Base-by-base conservation (phyloP, 2,888 invertebrate species). In the Drosophila prostipennis region DNA sequence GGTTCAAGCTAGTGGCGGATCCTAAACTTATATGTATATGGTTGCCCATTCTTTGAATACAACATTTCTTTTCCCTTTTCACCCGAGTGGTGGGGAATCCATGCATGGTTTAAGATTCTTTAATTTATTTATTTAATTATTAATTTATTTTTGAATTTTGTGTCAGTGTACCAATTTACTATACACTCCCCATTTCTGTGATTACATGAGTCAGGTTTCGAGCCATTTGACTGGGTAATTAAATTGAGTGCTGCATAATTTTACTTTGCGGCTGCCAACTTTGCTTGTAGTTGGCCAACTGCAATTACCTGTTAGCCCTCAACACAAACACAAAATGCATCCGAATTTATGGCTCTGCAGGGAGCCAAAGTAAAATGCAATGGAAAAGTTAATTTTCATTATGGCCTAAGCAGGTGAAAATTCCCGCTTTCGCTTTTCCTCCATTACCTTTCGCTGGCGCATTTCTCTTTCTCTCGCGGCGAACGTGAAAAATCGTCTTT, bases 341-440 rank as follows among this genome's bases (percentile, higher is more conserved):
- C 78, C 56, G 69, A 77, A 82, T 82, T 85, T 82, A 82, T 85
- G 82, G 69, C 29, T 77, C 75, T 70, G 75, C 71, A 55, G 46
- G 61, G 29, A 45, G 53, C 16, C 34, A 40, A 52, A 29, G 51
- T 40, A 64, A 75, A 80, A 57, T 73, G 74, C 74, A 79, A 78
- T 70, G 78, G 61, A 55, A 64, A 78, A 88, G 78, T 86, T 84
- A 73, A 84, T 84, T 83, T 80, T 88, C 78, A 83, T 88, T 88
- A 86, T 65, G 55, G 36, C 61, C 56, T 53, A 76, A 67, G 75
- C 69, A 70, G 48, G 72, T 65, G 53, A 71, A 61, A 69, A 67
- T 60, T 57, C 7, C 36, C 8, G 34, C 43, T 54, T 53, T 54
- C 26, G 57, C 51, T 55, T 34, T 59, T 53, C 45, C 43, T 34